phyloP scores from a whole-genome alignment of 2,888 invertebrate genomes.

The Panorpa germanica region DNA sequence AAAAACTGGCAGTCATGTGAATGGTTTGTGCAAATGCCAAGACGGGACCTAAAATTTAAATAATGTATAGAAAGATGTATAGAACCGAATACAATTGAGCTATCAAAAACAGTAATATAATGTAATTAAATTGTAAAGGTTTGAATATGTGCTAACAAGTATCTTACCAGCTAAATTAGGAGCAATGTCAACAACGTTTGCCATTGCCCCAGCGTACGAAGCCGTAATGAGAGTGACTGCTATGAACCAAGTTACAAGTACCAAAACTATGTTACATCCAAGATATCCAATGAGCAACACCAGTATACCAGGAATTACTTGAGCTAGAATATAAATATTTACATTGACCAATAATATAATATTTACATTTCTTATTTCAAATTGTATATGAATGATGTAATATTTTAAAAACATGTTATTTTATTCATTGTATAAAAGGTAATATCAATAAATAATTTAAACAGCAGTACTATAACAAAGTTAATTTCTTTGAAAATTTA shows the following conservation, averaged over 20 bases:
- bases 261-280: constrained; percentile 34
- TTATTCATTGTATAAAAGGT: too few relatives aligned
- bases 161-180: constrained; percentile 49
- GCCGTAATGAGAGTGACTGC: constrained; percentile 52
- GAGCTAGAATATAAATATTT: constrained; percentile 25
- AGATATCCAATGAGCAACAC: constrained; percentile 41
- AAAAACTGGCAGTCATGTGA: constrained; percentile 54
- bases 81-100: constrained; percentile 4
- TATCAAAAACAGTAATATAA: constrained; percentile 6
- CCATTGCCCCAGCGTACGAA: constrained; percentile 56
- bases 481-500: too few relatives aligned
- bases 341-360: too few relatives aligned
- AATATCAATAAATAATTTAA: too few relatives aligned
- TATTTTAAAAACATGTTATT: too few relatives aligned
- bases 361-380: constrained; percentile 1
- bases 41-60: constrained; percentile 29
- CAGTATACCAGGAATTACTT: constrained; percentile 46
- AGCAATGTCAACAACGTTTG: constrained; percentile 56
- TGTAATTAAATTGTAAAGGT: not conserved
- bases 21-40: constrained; percentile 59
- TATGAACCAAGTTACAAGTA: constrained; percentile 43
- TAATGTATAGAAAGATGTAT: constrained; percentile 5
- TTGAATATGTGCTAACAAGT: too few relatives aligned
- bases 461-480: too few relatives aligned
- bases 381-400: too few relatives aligned